Conservation (phyloP, 2,797 vertebrate species). For the Potorous gilbertii region DNA sequence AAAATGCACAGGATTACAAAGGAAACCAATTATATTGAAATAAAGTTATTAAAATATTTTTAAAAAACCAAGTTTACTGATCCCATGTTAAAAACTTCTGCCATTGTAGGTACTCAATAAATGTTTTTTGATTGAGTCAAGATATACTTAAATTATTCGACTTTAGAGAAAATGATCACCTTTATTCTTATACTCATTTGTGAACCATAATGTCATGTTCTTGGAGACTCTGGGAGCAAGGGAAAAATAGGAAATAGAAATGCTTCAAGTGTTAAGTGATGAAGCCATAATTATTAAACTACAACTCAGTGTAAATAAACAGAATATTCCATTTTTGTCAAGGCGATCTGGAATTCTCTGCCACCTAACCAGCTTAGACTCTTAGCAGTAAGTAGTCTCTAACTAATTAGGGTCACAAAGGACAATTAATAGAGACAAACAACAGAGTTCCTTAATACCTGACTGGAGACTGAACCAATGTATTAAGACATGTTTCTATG, state of each 20-base stretch:
- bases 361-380: neutral
- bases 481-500: slow-evolving; percentile 37
- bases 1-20: neutral
- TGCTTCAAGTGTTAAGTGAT: neutral
- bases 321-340: neutral
- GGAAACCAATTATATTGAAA: neutral
- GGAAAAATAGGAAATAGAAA: neutral
- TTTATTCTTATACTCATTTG: neutral
- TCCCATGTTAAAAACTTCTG: neutral
- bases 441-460: slow-evolving; percentile 18
- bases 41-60: neutral
- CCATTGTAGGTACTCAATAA: neutral
- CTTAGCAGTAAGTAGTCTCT: slow-evolving; percentile 27
- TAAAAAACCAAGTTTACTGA: neutral
- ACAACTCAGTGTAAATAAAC: neutral
- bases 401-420: slow-evolving; percentile 53
- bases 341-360: neutral
- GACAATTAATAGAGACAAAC: slow-evolving; percentile 46
- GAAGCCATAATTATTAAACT: neutral
- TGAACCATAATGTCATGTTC: neutral
- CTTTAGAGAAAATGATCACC: neutral
- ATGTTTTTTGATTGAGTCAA: neutral
- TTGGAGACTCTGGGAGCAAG: neutral
- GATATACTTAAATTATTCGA: neutral
- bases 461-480: slow-evolving; percentile 25